Base-by-base conservation (phyloP, 2,797 vertebrate genomes). In the Hypotaenidia okinawae region DNA sequence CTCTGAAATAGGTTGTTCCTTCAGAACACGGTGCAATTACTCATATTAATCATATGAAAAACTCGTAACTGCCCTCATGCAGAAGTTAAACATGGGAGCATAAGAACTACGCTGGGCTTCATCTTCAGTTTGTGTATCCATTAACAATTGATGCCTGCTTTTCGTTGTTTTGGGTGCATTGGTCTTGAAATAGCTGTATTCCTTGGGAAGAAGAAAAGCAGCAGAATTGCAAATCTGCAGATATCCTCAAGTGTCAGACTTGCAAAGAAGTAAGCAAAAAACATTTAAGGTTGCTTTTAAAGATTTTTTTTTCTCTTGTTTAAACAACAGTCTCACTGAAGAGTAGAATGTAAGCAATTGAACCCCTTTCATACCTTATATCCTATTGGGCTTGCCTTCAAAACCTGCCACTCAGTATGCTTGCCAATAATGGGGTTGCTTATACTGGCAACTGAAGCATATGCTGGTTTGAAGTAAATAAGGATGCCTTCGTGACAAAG, bases 381-480 rank as follows among this genome's bases (percentile, higher is more conserved):
- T 92, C 39, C 30, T 84, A 13, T 47, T 0, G 0, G 33, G 33
- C 67, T 78, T 72, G 62, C 79, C 39, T 81, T 84, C 76, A 92
- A 96, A 96, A 88, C 54, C 62, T 81, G 37, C 25, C 18, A 45
- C 45, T 78, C 69, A 66, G 58, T 1, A 4, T 63, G 51, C 69
- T 78, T 92, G 92, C 66, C 64, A 72, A 8, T 78, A 75, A 35
- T 57, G 75, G 47, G 3, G 35, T 89, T 77, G 84, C 61, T 92
- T 68, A 9, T 47, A 72, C n/a, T 92, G 70, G 55, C 62, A 73
- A 33, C 45, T 78, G 82, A 86, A 85, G 78, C 2, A 9, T 70
- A 87, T 75, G 69, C 94, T 87, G 94, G 62, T 86, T 88, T 94
- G 55, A 92, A 55, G 69, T 89, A 93, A 89, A 91, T 73, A 41